Conservation (phyloP, 2,888 invertebrate genomes). For the Conistra vaccinii region DNA sequence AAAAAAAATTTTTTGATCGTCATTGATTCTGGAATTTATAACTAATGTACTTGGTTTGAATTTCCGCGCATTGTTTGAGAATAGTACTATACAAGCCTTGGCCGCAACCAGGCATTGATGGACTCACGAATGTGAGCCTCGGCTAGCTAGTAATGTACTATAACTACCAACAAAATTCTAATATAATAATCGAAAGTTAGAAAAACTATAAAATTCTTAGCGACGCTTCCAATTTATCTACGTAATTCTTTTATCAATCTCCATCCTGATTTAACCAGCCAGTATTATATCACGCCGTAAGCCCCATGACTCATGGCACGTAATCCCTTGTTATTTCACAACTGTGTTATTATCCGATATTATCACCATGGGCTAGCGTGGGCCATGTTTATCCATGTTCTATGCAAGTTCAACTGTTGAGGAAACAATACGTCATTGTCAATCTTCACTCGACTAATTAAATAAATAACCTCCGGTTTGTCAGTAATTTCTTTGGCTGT, state of each 20-base stretch:
- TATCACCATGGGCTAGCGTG: conserved; percentile 69
- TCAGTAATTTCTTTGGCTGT: conserved; percentile 66
- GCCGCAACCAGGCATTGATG: too few species aligned
- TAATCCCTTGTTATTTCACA: conserved; percentile 76
- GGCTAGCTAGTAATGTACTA: too few species aligned
- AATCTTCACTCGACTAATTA: conserved; percentile 83
- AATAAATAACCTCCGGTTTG: conserved; percentile 74
- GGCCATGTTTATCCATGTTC: conserved; percentile 80
- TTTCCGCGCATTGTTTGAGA: too few species aligned
- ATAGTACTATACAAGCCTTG: too few species aligned
- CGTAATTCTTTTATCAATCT: conserved; percentile 34
- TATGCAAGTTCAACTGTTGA: conserved; percentile 75
- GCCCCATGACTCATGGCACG: conserved; percentile 71
- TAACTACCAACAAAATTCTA: not conserved
- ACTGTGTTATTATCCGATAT: conserved; percentile 79
- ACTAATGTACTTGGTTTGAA: too few species aligned
- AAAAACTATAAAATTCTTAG: not conserved
- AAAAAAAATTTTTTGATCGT: too few species aligned
- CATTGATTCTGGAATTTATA: too few species aligned
- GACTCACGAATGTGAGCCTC: too few species aligned
- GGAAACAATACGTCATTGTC: conserved; percentile 87
- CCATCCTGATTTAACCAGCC: conserved; percentile 32
- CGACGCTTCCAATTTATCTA: conserved; percentile 3
- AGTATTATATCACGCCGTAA: conserved; percentile 53
- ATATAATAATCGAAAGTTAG: not conserved